phyloP scores from a whole-genome alignment of 2,797 vertebrate genomes.

The Anguilla marmorata region DNA sequence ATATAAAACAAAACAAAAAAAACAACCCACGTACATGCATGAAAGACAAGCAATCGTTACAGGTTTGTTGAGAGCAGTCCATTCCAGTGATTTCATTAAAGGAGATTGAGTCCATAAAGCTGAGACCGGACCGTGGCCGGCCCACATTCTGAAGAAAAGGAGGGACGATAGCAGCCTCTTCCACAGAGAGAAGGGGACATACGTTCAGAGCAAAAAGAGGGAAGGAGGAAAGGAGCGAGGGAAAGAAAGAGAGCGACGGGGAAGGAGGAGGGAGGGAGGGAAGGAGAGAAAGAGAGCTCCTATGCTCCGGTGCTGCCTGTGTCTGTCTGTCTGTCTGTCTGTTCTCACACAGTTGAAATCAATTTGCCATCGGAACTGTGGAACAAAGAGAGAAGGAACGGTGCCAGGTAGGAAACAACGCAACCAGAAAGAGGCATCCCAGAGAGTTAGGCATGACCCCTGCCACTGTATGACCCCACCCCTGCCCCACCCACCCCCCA shows the following conservation, averaged over 20 bases:
- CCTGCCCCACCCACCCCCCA: background rate
- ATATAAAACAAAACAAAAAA: constrained; percentile 46
- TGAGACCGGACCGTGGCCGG: constrained; percentile 29
- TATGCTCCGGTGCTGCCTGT: constrained; percentile 63
- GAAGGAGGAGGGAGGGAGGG: constrained; percentile 24
- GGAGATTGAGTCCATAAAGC: constrained; percentile 36
- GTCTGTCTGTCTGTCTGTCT: constrained; percentile 67
- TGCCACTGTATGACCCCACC: background rate
- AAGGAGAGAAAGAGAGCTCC: constrained; percentile 40
- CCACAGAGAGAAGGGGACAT: constrained; percentile 38
- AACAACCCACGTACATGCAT: constrained; percentile 64
- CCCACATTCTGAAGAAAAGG: constrained; percentile 37
- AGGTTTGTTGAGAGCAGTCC: constrained; percentile 50
- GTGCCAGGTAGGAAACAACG: constrained; percentile 67
- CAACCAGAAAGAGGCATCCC: constrained; percentile 17
- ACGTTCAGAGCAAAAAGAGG: constrained; percentile 32
- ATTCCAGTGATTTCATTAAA: constrained; percentile 43
- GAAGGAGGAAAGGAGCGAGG: constrained; percentile 45
- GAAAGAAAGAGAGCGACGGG: constrained; percentile 26
- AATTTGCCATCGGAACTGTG: constrained; percentile 93
- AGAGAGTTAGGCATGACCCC: background rate
- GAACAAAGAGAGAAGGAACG: constrained; percentile 80
- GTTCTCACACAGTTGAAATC: constrained; percentile 98
- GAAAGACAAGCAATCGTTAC: constrained; percentile 65
- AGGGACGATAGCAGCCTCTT: constrained; percentile 51